These are phyloP conservation scores for Huso huso DNA, from an alignment of 2,797 vertebrate genomes.

Conservation along the genomic window DNA sequence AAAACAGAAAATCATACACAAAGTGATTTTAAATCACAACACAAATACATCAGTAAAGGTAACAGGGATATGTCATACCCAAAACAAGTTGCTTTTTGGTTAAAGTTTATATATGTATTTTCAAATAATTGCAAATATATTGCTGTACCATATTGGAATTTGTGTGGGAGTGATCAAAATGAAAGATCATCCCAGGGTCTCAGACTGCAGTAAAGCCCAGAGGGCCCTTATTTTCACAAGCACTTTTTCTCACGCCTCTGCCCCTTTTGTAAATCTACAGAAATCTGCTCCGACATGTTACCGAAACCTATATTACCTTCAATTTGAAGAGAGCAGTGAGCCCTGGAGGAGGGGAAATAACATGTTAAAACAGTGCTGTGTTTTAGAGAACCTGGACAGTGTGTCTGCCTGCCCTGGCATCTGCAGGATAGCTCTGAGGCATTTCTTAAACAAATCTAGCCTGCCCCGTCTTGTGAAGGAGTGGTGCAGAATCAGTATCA, in stretches of 20 bases:
- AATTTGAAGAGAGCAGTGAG: background rate
- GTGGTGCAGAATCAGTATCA: background rate
- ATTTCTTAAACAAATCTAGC: background rate
- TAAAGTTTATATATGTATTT: background rate
- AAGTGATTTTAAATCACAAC: no score
- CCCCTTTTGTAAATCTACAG: background rate
- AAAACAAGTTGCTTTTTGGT: no score
- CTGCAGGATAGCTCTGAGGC: background rate
- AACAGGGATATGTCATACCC: no score
- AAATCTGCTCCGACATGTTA: constrained; percentile 12
- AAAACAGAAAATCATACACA: no score
- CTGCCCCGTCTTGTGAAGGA: constrained; percentile 12
- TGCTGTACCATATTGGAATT: no score
- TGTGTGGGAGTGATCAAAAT: background rate
- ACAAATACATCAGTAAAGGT: no score
- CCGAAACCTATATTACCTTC: constrained; percentile 10
- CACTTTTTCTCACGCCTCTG: constrained; percentile 11
- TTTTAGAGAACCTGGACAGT: background rate
- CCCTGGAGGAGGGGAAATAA: constrained; percentile 6
- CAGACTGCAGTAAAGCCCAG: background rate
- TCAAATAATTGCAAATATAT: background rate
- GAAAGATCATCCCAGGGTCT: background rate
- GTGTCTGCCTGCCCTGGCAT: background rate
- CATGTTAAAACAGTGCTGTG: constrained; percentile 6
- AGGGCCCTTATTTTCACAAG: background rate